Evolutionary conservation across 1,140 invertebrate species (phyloP).

Genomic region (Druon quercuslanigerum): DNA sequence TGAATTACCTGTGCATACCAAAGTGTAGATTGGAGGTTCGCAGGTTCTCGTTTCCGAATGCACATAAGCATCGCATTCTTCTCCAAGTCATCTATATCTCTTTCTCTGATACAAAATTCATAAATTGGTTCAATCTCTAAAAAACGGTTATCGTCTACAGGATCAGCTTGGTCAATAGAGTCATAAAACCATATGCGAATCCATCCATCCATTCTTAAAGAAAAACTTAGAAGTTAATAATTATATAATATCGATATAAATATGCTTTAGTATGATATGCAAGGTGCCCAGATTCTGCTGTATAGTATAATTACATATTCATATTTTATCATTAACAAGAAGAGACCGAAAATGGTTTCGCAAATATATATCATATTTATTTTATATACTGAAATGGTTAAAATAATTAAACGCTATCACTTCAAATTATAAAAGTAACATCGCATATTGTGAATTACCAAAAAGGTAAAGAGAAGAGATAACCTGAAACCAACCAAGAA

Average conservation of each 20-base stretch:
- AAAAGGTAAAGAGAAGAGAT: too few relatives aligned
- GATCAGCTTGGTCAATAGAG: constrained; percentile 87
- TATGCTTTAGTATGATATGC: background rate
- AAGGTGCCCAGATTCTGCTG: too few relatives aligned
- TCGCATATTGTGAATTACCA: too few relatives aligned
- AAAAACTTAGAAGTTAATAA: constrained; percentile 28
- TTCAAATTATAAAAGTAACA: too few relatives aligned
- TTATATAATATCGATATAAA: background rate
- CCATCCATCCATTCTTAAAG: constrained; percentile 85
- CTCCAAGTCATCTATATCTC: constrained; percentile 55
- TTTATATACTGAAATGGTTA: too few relatives aligned
- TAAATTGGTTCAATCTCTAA: constrained; percentile 90
- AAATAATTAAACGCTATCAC: too few relatives aligned
- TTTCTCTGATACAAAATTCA: constrained; percentile 79
- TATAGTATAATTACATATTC: too few relatives aligned
- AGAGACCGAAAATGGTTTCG: too few relatives aligned
- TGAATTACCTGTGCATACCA: constrained; percentile 85
- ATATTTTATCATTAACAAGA: too few relatives aligned
- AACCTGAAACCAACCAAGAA: too few relatives aligned
- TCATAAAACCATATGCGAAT: constrained; percentile 92
- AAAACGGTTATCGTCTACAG: constrained; percentile 84
- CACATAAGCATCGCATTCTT: constrained; percentile 73
- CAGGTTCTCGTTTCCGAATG: constrained; percentile 75
- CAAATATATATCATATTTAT: too few relatives aligned
- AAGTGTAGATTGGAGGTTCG: constrained; percentile 71